Evolutionary conservation across 1,140 invertebrate species (phyloP), one percentile per base, ranked within the genome.

Genomic region (Eufriesea mexicana): DNA sequence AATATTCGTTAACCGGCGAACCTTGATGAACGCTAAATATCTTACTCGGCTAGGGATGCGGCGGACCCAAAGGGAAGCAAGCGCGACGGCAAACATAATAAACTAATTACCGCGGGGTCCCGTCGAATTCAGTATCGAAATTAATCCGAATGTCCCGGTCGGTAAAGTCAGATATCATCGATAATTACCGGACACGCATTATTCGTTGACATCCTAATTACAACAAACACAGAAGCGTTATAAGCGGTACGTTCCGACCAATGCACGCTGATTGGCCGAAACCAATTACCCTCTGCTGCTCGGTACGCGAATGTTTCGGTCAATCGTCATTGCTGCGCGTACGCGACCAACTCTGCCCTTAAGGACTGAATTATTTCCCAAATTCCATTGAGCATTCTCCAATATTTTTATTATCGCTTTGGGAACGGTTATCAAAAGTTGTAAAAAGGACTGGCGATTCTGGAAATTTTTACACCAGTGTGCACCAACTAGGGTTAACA

Each of bases 141-240:
- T 83, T 78, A 83, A 78, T 83, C 81, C 81, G 75, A 68, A 67
- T n/a, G 64, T 42, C 64, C 35, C 64, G 55, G 4, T 66, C 62
- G 55, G 51, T 62, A 83, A 83, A 83, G 81, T 83, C 81, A 77
- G 81, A 83, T 83, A 84, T 81, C 85, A 86, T 88, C 79, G 76
- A 64, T 86, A 88, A 83, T 86, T 86, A 81, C 67, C 80, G 84
- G 67, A 74, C 72, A 74, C 77, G 84, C 84, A 80, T 83, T 84
- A 81, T 86, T 77, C 81, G 81, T 83, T 83, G 81, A 83, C 81
- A 83, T 83, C 75, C 74, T 77, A 83, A 83, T 83, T 83, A 78
- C 81, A 71, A 77, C 81, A 78, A 77, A 77, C 81, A 77, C 64
- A 49, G 66, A 66, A 62, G 72, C 79, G 73, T 80, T 80, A 74